Percentiles rank a stretch among this genome's conserved stretches.
Evolutionary conservation across 2,888 invertebrate genomes (phyloP).

Genomic region (Megalurothrips usitatus): DNA sequence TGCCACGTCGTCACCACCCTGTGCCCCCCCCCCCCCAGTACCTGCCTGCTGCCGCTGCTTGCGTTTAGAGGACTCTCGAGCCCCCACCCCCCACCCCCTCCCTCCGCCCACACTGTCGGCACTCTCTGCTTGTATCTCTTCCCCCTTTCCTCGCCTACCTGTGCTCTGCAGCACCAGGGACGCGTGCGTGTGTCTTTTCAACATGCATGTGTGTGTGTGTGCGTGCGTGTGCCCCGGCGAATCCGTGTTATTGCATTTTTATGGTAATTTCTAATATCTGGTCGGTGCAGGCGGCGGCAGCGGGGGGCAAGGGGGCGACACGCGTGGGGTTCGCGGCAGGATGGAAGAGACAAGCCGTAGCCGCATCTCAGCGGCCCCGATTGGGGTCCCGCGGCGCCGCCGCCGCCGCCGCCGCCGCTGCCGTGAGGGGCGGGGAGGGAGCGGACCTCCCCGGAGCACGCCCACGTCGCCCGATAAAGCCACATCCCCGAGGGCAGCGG

Average conservation of each 20-base stretch:
- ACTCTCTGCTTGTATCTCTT: neutral
- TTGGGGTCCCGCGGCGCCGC: too few relatives aligned
- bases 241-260: slow-evolving; percentile 26
- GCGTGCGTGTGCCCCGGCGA: neutral
- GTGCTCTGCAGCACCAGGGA: neutral
- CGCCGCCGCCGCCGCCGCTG: too few relatives aligned
- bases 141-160: neutral
- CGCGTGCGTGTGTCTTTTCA: too few relatives aligned
- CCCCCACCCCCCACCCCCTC: neutral
- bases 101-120: neutral
- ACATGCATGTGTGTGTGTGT: neutral
- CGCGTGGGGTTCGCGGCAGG: neutral
- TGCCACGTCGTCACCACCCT: neutral
- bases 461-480: too few relatives aligned
- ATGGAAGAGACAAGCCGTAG: too few relatives aligned
- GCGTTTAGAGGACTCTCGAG: slow-evolving; percentile 13
- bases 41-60: neutral
- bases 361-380: too few relatives aligned
- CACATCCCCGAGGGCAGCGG: too few relatives aligned
- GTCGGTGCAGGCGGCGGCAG: neutral
- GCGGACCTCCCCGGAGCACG: too few relatives aligned
- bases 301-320: neutral
- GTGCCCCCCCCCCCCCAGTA: neutral
- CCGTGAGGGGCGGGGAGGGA: too few relatives aligned
- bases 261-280: slow-evolving; percentile 27